Evolutionary conservation across 2,113 vertebrate genomes (phyloP).

Genomic region (Notarius quadriscutis): DNA sequence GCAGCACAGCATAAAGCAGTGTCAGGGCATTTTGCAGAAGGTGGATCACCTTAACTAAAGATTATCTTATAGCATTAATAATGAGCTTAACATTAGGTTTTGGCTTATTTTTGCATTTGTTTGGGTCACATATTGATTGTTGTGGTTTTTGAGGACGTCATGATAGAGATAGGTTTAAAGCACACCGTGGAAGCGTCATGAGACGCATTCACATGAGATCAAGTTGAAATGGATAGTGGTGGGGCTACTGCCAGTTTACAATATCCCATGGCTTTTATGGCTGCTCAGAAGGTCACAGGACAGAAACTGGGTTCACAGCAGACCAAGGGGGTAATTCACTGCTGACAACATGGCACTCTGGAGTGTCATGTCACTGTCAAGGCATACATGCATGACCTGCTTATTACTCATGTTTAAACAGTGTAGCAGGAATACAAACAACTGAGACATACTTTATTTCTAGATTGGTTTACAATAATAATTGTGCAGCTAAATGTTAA

Average conservation of each 20-base stretch:
- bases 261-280: slow-evolving; percentile 62
- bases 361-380: not conserved
- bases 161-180: slow-evolving; percentile 33
- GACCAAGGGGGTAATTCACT: slow-evolving; percentile 55
- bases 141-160: slow-evolving; percentile 62
- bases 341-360: not conserved
- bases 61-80: not conserved
- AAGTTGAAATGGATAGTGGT: not conserved
- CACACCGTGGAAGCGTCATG: not conserved
- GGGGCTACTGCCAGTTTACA: slow-evolving; percentile 45
- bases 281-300: slow-evolving; percentile 65
- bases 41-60: not conserved
- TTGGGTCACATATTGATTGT: slow-evolving; percentile 33
- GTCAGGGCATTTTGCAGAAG: slow-evolving; percentile 7
- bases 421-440: not conserved
- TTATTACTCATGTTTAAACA: not conserved
- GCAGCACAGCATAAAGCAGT: not conserved
- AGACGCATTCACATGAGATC: not conserved
- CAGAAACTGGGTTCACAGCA: slow-evolving; percentile 57
- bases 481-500: not conserved
- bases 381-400: not conserved
- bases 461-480: not conserved
- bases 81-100: not conserved
- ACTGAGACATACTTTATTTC: not conserved
- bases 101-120: not conserved